These are phyloP conservation scores for Psophia crepitans DNA, from an alignment of 2,113 vertebrate species.

Conservation along the genomic window DNA sequence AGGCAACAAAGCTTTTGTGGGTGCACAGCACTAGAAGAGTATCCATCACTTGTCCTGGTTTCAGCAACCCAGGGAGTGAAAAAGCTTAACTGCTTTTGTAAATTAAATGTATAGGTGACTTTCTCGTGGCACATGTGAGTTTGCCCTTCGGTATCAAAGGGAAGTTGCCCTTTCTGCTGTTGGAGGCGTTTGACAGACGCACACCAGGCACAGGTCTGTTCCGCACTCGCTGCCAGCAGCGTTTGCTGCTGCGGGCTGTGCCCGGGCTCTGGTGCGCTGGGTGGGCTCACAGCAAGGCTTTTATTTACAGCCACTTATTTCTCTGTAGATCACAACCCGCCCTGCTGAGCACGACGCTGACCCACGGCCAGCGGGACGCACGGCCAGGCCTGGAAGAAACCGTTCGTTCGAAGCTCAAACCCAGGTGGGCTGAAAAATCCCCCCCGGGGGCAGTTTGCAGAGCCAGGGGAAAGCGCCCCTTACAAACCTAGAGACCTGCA, in stretches of 20 bases:
- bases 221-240: accelerated
- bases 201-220: neutral
- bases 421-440: neutral
- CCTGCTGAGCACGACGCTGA: neutral
- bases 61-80: neutral
- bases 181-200: neutral
- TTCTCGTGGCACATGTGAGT: accelerated
- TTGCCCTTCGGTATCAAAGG: neutral
- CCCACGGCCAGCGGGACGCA: accelerated
- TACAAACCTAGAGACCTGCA: neutral
- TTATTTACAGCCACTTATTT: neutral
- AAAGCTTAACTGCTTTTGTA: neutral
- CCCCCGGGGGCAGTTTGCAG: accelerated
- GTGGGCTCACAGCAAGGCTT: neutral
- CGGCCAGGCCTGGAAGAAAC: neutral
- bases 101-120: neutral
- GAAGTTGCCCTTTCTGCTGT: neutral
- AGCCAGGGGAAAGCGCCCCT: neutral
- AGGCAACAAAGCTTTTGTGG: neutral
- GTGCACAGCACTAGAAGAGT: neutral
- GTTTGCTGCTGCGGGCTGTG: neutral
- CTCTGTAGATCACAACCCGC: neutral
- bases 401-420: neutral
- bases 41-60: neutral
- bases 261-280: neutral